Evolutionary conservation across 2,888 invertebrate species (phyloP).

Genomic region (Tenthredo distinguenda): DNA sequence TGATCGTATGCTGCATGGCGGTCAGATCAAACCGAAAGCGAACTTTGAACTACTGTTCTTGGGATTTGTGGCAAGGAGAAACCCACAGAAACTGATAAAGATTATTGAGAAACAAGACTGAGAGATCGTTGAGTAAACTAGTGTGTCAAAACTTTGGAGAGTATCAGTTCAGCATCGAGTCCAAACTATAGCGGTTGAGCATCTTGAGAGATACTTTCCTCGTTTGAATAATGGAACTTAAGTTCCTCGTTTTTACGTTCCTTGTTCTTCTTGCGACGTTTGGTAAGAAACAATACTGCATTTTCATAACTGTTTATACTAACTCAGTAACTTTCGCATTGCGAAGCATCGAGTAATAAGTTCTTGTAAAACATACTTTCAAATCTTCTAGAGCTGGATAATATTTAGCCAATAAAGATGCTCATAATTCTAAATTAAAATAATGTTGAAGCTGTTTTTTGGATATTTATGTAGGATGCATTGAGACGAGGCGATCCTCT

Average conservation of each 20-base stretch:
- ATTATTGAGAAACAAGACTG: background rate
- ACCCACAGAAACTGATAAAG: background rate
- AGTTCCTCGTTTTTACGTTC: constrained; percentile 3
- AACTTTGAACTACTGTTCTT: constrained; percentile 34
- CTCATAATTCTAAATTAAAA: background rate
- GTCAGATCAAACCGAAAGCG: background rate
- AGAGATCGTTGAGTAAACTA: background rate
- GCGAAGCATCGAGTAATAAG: background rate
- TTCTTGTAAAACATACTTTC: background rate
- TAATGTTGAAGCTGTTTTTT: background rate
- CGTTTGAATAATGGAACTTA: constrained; percentile 19
- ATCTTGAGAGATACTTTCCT: background rate
- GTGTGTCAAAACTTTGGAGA: background rate
- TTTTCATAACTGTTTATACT: background rate
- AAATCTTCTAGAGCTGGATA: background rate
- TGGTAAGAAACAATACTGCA: background rate
- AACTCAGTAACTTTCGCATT: background rate
- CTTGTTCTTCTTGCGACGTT: background rate
- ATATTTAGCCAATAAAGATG: background rate
- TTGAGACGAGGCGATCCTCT: background rate
- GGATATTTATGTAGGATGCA: background rate
- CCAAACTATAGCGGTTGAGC: background rate
- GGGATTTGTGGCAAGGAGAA: background rate
- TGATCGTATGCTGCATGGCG: background rate
- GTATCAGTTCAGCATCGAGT: background rate